Conservation (phyloP, 2,113 vertebrate species). For the Zosterops borbonicus region DNA sequence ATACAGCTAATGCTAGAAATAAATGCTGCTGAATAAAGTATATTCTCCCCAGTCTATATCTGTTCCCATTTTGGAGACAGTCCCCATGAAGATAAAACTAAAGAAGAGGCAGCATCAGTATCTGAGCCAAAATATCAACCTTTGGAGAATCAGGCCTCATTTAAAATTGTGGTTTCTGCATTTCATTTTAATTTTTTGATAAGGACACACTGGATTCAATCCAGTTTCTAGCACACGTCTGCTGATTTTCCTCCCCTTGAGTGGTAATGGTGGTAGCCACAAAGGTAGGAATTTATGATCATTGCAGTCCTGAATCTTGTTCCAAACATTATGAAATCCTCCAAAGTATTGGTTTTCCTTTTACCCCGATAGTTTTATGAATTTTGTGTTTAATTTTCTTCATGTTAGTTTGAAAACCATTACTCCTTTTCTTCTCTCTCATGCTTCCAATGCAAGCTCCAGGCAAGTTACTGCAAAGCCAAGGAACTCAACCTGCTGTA, state of each 20-base stretch:
- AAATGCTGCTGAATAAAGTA: conserved; percentile 18
- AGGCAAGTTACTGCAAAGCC: not conserved
- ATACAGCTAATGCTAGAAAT: not conserved
- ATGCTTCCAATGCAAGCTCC: not conserved
- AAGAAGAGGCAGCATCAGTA: not conserved
- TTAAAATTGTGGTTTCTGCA: not conserved
- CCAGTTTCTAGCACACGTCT: not conserved
- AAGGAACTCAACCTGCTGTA: not conserved
- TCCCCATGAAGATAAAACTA: not conserved
- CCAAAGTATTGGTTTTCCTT: not conserved
- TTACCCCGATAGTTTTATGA: not conserved
- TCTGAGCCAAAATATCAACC: not conserved
- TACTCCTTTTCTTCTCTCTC: not conserved
- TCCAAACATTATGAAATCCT: not conserved
- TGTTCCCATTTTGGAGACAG: not conserved
- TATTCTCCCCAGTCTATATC: not conserved
- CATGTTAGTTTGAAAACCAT: not conserved
- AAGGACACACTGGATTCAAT: not conserved
- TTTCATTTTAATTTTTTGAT: not conserved
- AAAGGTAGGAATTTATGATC: conserved; percentile 11
- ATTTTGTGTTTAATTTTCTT: not conserved
- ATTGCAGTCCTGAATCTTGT: not conserved
- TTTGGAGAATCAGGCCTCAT: not conserved
- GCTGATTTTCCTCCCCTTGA: not conserved
- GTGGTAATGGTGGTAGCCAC: not conserved